Conservation (phyloP, 1,140 invertebrate genomes). For the Argopecten irradians region DNA sequence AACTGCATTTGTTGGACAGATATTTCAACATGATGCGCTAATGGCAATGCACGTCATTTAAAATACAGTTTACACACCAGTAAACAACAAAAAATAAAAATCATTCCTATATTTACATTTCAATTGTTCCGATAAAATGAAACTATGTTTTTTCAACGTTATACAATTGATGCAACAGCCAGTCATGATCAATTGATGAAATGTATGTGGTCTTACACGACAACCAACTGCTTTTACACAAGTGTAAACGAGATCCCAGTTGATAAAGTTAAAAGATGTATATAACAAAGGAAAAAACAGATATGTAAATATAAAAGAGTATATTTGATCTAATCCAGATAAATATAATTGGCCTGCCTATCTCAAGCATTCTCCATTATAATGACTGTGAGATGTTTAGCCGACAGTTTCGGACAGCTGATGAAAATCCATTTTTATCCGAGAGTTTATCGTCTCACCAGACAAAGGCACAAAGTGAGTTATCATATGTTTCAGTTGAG, state of each 20-base stretch:
- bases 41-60: too few relatives aligned
- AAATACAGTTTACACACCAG: too few relatives aligned
- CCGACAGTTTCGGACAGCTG: neutral
- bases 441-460: neutral
- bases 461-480: neutral
- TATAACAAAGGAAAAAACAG: neutral
- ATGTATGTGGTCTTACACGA: neutral
- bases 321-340: constrained; percentile 18
- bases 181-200: constrained; percentile 1
- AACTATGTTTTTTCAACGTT: too few relatives aligned
- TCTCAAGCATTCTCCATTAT: neutral
- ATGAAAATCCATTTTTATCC: neutral
- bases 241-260: too few relatives aligned
- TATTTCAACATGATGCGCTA: too few relatives aligned
- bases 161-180: too few relatives aligned
- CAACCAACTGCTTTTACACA: too few relatives aligned
- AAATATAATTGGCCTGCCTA: neutral
- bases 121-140: neutral
- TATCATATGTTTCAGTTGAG: neutral
- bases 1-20: too few relatives aligned
- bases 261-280: neutral
- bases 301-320: neutral
- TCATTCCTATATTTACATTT: too few relatives aligned
- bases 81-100: too few relatives aligned
- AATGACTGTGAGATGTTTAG: constrained; percentile 24